Conservation (phyloP, 2,888 invertebrate species). For the Podotricha telesiphe region DNA sequence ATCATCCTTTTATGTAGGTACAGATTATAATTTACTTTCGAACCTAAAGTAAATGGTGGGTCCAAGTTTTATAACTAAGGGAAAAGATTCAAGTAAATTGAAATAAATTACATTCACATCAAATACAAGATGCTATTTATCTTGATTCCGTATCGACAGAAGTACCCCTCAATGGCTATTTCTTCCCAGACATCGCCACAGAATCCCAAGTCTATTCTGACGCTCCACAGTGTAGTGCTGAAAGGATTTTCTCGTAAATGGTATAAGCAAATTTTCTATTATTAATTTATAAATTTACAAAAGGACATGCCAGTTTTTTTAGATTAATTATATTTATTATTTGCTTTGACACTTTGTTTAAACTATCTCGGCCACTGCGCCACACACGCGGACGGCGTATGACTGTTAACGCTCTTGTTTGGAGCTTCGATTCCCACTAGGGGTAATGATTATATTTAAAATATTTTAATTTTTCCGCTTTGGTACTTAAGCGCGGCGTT, state of each 20-base stretch:
- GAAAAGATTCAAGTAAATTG: background rate
- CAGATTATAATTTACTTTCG: background rate
- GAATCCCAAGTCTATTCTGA: constrained; percentile 33
- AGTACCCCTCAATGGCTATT: constrained; percentile 32
- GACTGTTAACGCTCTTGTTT: too few relatives aligned
- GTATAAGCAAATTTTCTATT: constrained; percentile 21
- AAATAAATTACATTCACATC: background rate
- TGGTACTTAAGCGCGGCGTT: too few relatives aligned
- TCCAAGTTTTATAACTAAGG: background rate
- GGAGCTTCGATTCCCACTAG: too few relatives aligned
- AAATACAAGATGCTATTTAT: constrained; percentile 27
- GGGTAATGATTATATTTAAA: too few relatives aligned
- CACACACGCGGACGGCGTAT: too few relatives aligned
- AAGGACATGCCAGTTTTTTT: too few relatives aligned
- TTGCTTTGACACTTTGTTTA: too few relatives aligned
- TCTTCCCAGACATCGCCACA: constrained; percentile 31
- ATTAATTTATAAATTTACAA: constrained; percentile 10
- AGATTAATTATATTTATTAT: too few relatives aligned
- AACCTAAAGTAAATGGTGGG: background rate
- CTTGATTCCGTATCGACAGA: constrained; percentile 25
- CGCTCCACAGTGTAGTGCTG: constrained; percentile 21
- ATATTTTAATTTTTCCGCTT: too few relatives aligned
- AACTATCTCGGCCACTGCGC: too few relatives aligned
- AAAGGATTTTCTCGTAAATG: constrained; percentile 25
- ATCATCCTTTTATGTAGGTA: constrained; percentile 8